Conservation (phyloP, 2,113 vertebrate genomes). For the Shinisaurus crocodilurus region DNA sequence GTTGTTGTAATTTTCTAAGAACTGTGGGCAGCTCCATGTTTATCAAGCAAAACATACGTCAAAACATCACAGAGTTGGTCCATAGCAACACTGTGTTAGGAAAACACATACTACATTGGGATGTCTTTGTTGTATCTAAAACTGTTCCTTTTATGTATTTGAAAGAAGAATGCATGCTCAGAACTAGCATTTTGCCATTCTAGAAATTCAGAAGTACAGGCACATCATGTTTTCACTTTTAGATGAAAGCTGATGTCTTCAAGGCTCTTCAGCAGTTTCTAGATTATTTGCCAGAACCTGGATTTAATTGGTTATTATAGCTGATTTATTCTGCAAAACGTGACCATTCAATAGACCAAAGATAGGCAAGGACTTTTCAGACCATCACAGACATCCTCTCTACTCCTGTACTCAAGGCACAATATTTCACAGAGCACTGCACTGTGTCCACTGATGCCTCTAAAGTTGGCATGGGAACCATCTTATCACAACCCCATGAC, state of each 20-base stretch:
- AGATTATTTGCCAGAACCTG: background rate
- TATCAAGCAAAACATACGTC: background rate
- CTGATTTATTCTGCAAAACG: background rate
- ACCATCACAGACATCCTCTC: background rate
- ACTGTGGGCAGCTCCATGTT: background rate
- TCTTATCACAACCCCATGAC: background rate
- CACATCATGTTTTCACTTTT: background rate
- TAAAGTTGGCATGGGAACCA: too few relatives aligned
- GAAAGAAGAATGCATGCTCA: background rate
- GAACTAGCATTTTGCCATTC: background rate
- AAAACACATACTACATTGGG: background rate
- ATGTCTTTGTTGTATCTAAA: background rate
- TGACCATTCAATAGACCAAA: background rate
- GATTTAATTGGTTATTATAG: background rate
- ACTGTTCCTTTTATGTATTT: background rate
- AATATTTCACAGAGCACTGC: too few relatives aligned
- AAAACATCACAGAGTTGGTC: background rate
- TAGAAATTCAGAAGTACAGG: background rate
- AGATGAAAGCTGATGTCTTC: background rate
- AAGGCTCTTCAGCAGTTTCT: background rate
- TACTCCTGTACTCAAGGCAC: too few relatives aligned
- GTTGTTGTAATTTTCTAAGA: background rate
- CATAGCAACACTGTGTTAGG: background rate
- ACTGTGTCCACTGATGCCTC: too few relatives aligned
- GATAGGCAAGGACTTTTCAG: background rate